A percentile compares a stretch with the other conserved stretches of the same genome.
Conservation (phyloP, 1,140 invertebrate genomes). For the Aradophagus sp. region DNA sequence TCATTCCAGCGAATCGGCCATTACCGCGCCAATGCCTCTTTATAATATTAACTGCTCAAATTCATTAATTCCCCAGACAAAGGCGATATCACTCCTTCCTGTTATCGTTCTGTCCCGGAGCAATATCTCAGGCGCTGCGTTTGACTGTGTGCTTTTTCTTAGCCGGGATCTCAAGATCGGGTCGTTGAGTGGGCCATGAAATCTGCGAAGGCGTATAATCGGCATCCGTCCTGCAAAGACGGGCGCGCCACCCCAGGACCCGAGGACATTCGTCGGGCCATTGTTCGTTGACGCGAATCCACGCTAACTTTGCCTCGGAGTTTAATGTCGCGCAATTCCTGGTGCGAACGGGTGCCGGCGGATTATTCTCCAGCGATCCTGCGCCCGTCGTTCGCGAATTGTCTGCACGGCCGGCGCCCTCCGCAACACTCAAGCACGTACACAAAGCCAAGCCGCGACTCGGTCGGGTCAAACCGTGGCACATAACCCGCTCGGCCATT, state of each 20-base stretch:
- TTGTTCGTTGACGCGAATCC: conserved; percentile 66
- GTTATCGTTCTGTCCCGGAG: conserved; percentile 37
- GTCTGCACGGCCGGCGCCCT: conserved; percentile 28
- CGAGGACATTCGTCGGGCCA: conserved; percentile 71
- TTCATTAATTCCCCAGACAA: conserved; percentile 51
- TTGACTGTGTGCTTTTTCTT: conserved; percentile 56
- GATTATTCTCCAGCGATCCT: conserved; percentile 63
- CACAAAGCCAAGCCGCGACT: conserved; percentile 15
- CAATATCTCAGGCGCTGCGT: conserved; percentile 46
- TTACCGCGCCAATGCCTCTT: too few relatives aligned
- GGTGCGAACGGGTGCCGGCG: conserved; percentile 48
- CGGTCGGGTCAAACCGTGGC: conserved; percentile 24
- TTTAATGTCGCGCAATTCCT: conserved; percentile 75
- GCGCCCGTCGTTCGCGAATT: conserved; percentile 46
- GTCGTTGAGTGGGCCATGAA: conserved; percentile 51
- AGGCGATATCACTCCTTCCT: conserved; percentile 41
- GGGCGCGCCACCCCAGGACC: conserved; percentile 28
- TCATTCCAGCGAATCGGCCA: too few relatives aligned
- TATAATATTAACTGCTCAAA: conserved; percentile 42
- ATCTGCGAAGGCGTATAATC: conserved; percentile 52
- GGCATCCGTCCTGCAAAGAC: conserved; percentile 49
- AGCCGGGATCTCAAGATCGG: conserved; percentile 35
- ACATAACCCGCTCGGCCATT: conserved; percentile 46
- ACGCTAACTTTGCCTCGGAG: conserved; percentile 66
- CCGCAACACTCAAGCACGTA: conserved; percentile 10